Percentiles rank a stretch among this genome's conserved stretches.
These are phyloP conservation scores for Euzetes globulus DNA, from an alignment of 2,888 invertebrate genomes.

Conservation along the genomic window DNA sequence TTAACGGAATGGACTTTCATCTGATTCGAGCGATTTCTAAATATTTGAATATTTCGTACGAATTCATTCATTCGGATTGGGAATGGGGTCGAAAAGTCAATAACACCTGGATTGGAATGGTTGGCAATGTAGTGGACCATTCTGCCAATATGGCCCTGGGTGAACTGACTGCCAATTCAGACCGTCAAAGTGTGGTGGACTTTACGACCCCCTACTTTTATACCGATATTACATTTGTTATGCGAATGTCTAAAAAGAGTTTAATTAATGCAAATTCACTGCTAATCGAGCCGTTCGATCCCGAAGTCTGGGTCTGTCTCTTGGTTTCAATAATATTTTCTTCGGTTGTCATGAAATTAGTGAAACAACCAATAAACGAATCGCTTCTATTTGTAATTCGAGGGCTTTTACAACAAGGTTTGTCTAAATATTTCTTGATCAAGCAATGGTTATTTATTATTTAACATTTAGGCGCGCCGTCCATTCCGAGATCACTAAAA, in stretches of 20 bases:
- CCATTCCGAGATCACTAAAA: background rate
- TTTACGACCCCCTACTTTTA: constrained; percentile 13
- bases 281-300: background rate
- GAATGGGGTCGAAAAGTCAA: background rate
- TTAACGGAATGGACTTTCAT: constrained; percentile 7
- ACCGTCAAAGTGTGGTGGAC: background rate
- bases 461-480: background rate
- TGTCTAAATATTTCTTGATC: background rate
- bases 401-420: background rate
- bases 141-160: background rate
- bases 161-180: background rate
- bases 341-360: background rate
- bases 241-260: background rate
- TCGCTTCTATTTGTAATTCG: background rate
- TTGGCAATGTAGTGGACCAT: background rate
- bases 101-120: background rate
- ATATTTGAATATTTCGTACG: background rate
- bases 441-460: background rate
- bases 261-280: constrained; percentile 11
- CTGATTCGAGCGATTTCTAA: background rate
- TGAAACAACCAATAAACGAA: background rate
- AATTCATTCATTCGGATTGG: background rate
- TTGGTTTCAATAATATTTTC: background rate
- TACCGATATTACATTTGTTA: constrained; percentile 17
- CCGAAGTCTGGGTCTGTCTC: background rate